Base-by-base conservation (phyloP, 2,113 vertebrate genomes). In the Suncus etruscus region DNA sequence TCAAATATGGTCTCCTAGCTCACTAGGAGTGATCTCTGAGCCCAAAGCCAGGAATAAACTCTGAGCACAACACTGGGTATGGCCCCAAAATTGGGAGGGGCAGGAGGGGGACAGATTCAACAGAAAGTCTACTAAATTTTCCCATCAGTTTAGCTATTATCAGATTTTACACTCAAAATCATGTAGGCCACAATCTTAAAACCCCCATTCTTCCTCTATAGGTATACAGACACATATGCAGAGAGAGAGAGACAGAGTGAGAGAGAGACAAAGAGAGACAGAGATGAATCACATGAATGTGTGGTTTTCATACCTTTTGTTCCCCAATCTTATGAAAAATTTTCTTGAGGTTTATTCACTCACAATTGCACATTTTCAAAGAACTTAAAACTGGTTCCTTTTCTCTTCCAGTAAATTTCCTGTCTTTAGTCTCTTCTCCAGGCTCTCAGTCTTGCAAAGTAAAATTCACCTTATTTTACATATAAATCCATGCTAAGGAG, bases 291-390 rank as follows among this genome's bases (percentile, higher is more conserved):
- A 39, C 39, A 39, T 39, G 39, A 39, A 16, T 61, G 18, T 61
- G 58, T 61, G 58, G 16, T 61, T 61, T 22, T 61, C 58, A 61
- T 61, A 61, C 27, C 39, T 18, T 11, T 87, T 65, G 70, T 27
- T 2, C 45, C 7, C 65, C 18, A 10, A 66, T 15, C 32, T 90
- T 50, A 3, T 32, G 16, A 75, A 94, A 74, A 39, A 72, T 83
- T 72, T 79, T 80, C 48, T 63, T 88, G 24, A 54, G 74, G 12
- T 15, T 74, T 80, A 63, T 72, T 68, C 11, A 69, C 80, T 89
- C 20, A 65, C 24, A 69, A 77, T 2, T 74, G 32, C n/a, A 85
- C 80, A 73, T 76, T 87, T n/a, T 70, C 14, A 48, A 87, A 78
- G 3, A 65, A 68, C 10, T 61, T 75, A 74, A 85, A 0, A 81